Evolutionary conservation across 2,113 vertebrate species (phyloP), one percentile per base, ranked within the genome.

Genomic region (Carassius gibelio): DNA sequence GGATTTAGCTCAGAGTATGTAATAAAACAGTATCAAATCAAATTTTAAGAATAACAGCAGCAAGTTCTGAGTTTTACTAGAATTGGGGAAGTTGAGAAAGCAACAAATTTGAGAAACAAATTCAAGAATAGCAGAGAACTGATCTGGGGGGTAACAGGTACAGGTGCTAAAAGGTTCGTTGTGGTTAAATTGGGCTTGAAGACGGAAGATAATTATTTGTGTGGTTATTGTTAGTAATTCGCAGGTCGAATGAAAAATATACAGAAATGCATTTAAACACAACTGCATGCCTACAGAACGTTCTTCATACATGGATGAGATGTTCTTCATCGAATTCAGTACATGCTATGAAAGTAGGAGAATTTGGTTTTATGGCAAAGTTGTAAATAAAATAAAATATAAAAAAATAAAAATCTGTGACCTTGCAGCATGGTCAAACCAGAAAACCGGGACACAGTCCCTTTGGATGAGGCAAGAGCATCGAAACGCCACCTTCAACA

Each of bases 371-470:
- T 8, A 13, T 34, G 26, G 14, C 64, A 42, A 42, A 42, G 38
- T 6, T 38, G 36, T 38, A 38, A 38, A 38, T 38, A 38, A 38
- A 38, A 38, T 3, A 38, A 38, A 36, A 36, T 36, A 36, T 36
- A 36, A 84, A 90, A 90, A 85, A 26, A 26, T 26, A 26, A 26
- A 26, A 91, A 91, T 88, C 90, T 7, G 64, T 92, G 95, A 94
- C 94, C 94, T 95, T 96, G 95, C 93, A 45, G 87, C 23, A 87
- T 88, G 88, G 88, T 87, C 66, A 74, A 30, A 66, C 10, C 0
- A 19, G 15, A 4, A 19, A 11, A 59, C 74, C 78, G 69, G 64
- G 21, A 57, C 17, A 23, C 61, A 62, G 38, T 9, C 52, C 5
- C 19, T 78, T 36, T 75, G 21, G n/a, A 21, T 5, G 15, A n/a